Percentiles rank a stretch among this genome's conserved stretches.
These are phyloP conservation scores for Forbesichthys papilliferus DNA, from an alignment of 2,113 vertebrate genomes.

Conservation along the genomic window DNA sequence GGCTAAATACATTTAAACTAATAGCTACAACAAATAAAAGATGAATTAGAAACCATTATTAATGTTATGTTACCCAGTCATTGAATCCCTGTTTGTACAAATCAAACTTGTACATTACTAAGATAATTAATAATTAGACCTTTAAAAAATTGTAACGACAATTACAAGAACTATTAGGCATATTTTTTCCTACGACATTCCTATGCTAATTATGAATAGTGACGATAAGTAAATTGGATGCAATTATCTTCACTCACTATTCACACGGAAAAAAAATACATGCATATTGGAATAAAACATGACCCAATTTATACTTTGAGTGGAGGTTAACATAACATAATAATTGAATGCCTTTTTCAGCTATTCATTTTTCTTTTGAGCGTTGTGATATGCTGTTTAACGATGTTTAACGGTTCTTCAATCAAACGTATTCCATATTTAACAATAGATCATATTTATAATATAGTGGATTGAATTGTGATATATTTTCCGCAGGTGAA, in stretches of 20 bases:
- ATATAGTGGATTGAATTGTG: no score
- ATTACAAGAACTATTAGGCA: neutral
- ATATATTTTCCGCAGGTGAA: no score
- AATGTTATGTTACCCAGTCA: neutral
- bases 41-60: neutral
- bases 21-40: neutral
- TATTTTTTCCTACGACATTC: neutral
- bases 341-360: neutral
- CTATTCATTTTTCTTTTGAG: constrained; percentile 1
- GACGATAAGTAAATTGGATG: neutral
- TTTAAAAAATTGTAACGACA: neutral
- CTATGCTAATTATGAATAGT: neutral
- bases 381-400: neutral
- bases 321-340: neutral
- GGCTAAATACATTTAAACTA: no score
- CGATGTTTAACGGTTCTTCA: neutral
- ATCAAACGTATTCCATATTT: no score
- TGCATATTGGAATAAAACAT: neutral
- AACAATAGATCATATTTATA: no score
- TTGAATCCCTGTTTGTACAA: neutral
- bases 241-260: neutral
- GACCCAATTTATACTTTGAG: neutral
- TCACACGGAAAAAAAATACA: neutral
- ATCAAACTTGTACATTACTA: neutral
- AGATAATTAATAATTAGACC: neutral